Conservation (phyloP, 2,113 vertebrate species). For the Echinops telfairi region DNA sequence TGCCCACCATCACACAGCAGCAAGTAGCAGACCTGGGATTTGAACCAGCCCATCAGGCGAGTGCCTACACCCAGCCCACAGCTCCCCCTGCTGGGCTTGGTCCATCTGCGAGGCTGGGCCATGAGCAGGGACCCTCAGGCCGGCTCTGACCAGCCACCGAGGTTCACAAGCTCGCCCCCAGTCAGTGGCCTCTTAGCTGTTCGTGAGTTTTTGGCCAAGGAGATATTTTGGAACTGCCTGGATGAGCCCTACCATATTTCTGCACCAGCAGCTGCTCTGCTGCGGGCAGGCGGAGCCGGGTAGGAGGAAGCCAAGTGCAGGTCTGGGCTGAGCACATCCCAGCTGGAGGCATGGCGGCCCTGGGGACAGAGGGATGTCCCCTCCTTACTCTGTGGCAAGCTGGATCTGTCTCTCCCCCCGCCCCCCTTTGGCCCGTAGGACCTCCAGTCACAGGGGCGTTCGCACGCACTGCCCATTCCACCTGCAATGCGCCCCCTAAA, state of each 20-base stretch:
- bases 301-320: conserved; percentile 2
- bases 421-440: accelerated
- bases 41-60: neutral
- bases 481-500: neutral
- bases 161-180: neutral
- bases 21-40: neutral
- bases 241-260: conserved; percentile 56
- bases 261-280: conserved; percentile 64
- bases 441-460: neutral
- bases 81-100: too few species aligned
- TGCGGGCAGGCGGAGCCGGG: conserved; percentile 45
- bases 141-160: neutral
- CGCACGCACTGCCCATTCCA: neutral
- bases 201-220: conserved; percentile 57
- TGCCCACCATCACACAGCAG: neutral
- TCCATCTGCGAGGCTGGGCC: too few species aligned
- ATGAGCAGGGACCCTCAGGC: too few species aligned
- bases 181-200: conserved; percentile 47
- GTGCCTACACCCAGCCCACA: neutral
- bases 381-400: accelerated
- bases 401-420: accelerated
- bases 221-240: conserved; percentile 72
- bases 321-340: neutral
- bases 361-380: neutral
- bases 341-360: neutral